Base-by-base conservation (phyloP, 2,113 vertebrate species). In the Bombycilla garrulus region DNA sequence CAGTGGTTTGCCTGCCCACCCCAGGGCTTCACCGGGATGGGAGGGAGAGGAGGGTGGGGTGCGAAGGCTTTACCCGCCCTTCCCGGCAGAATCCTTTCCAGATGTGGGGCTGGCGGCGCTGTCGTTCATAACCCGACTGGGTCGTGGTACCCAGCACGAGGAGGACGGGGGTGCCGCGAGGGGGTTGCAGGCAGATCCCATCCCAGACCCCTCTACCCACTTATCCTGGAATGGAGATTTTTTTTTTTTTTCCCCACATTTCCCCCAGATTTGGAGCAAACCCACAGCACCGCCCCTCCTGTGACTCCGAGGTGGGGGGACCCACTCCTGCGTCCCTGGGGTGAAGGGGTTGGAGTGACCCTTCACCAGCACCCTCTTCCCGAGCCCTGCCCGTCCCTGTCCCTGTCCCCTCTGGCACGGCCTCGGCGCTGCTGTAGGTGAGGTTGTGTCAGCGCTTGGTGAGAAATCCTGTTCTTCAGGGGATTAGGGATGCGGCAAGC, bases 381-480 rank as follows among this genome's bases (percentile, higher is more conserved):
- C 2, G 12, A 58, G n/a, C 31, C 50, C 71, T 45, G 44, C 65
- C 40, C 23, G 31, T 54, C 51, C 51, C 40, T 5, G n/a, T 25
- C 66, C 36, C 71, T 56, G 62, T 76, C 70, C 48, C 54, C 48
- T 61, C 29, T 45, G 56, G 62, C 71, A 11, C 8, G 9, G 57
- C 76, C 58, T 10, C 29, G 4, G n/a, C 53, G 3, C 29, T 24
- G 77, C 93, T 72, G 85, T 40, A 87, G 93, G 91, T 80, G 56
- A 40, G 57, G 88, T 35, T 36, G 3, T 61, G 81, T 53, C 81
- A 82, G 57, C 24, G 17, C 78, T 78, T 23, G 69, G 74, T 86
- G 71, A 44, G 40, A 47, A 70, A 91, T 89, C 95, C 91, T 86
- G 86, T 91, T 93, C 67, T 71, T 69, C 72, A 33, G 88, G 91